Base-by-base conservation (phyloP, 92 coral and sea anemone genomes). In the Bergia puertoricense region DNA sequence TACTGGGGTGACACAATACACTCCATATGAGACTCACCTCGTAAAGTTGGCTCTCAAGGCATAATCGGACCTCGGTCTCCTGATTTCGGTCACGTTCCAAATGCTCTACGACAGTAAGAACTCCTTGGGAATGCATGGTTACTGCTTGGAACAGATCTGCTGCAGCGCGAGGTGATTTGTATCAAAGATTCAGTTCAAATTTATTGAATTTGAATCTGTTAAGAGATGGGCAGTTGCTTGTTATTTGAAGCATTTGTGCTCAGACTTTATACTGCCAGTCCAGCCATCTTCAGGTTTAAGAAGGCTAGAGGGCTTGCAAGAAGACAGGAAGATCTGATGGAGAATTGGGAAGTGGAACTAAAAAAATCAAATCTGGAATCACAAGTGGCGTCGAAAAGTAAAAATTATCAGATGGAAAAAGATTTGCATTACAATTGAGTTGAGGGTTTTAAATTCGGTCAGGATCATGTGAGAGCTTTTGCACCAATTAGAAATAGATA, bases 41-140 rank as follows among this genome's bases (percentile, higher is more conserved):
- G n/a, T 0, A 54, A 37, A 36, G 30, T 13, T 54, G 41, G 39
- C 11, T 79, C 10, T 79, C 83, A 2, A 18, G 83, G 67, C 69
- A 79, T 23, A 79, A 18, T 38, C 67, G 41, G 43, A 79, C 66
- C 66, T 79, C 68, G 0, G 69, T 79, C 22, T 54, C 83, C 13
- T 79, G 83, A 7, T 79, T 79, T 36, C 67, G 83, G 20, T n/a
- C 68, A 50, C 83, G 83, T 54, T 54, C 68, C 67, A 79, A 79
- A 79, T 79, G 69, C 43, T 79, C 83, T 5, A 79, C 83, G 11
- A 79, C 83, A 3, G 83, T 79, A 16, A 54, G 69, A 23, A 79
- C 66, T 48, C 69, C 69, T 16, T 79, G 37, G 2, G 66, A 79
- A 18, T 79, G 83, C 83, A 79, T 79, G 23, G 46, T n/a, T 7